Conservation (phyloP, 2,797 vertebrate genomes). For the Cossypha niveicapilla region DNA sequence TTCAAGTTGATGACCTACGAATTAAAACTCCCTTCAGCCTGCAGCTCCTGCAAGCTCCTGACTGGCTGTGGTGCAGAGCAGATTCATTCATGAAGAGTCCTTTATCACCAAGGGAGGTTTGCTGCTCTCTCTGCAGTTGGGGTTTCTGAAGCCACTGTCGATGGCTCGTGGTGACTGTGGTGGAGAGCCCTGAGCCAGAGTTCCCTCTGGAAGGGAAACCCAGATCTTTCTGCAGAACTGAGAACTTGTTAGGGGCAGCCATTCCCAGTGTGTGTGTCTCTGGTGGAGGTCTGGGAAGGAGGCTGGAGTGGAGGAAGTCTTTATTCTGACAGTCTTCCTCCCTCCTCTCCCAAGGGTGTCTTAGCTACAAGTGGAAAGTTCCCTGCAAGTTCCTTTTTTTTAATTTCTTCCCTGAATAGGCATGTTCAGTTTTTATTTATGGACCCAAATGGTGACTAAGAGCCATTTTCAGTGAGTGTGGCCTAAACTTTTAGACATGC, state of each 20-base stretch:
- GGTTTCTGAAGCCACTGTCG: rapidly evolving
- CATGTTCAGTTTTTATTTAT: neutral
- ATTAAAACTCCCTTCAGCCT: neutral
- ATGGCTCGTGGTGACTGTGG: rapidly evolving
- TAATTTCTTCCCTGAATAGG: neutral
- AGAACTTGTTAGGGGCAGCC: rapidly evolving
- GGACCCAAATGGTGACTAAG: neutral
- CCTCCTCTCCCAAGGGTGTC: conserved; percentile 17
- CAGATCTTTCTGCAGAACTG: neutral
- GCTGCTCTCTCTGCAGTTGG: neutral
- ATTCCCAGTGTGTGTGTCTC: neutral
- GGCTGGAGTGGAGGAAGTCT: neutral
- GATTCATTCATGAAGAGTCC: rapidly evolving
- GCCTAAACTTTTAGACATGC: neutral
- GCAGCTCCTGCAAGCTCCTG: neutral
- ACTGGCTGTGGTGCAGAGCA: neutral
- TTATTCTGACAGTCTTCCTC: neutral
- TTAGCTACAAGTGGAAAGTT: conserved; percentile 37
- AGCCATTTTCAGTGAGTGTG: neutral
- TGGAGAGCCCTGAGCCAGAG: neutral
- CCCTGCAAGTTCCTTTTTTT: neutral
- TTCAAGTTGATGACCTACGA: neutral
- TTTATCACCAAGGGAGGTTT: neutral
- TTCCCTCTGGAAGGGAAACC: neutral
- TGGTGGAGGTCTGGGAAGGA: neutral